These are phyloP conservation scores for Vimba vimba DNA, from an alignment of 2,113 vertebrate species.

Conservation along the genomic window DNA sequence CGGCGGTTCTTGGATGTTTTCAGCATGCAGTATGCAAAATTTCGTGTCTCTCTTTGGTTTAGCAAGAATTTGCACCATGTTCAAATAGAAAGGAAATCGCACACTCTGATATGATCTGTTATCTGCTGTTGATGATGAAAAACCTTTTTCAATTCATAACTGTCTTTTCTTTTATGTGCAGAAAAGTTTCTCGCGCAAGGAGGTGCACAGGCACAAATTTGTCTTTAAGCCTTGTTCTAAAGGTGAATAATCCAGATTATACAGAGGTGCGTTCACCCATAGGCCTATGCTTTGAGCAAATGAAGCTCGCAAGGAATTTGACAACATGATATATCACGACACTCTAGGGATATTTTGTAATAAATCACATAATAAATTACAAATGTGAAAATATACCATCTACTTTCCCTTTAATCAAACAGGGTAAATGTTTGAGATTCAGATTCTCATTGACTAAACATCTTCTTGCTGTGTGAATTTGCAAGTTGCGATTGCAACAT, in stretches of 20 bases:
- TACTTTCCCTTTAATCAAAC: not conserved
- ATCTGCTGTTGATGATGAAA: conserved; percentile 43
- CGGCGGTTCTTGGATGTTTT: not conserved
- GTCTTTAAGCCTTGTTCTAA: not conserved
- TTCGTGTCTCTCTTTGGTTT: not conserved
- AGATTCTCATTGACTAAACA: not conserved
- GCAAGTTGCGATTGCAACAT: not conserved
- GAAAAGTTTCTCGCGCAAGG: not conserved
- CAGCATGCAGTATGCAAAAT: not conserved
- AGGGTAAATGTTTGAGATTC: not conserved
- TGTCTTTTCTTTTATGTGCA: not conserved
- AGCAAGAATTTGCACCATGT: not conserved
- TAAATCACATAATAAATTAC: not conserved
- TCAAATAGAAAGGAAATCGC: conserved; percentile 28
- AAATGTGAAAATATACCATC: not conserved
- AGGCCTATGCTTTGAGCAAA: too few relatives aligned
- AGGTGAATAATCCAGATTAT: not conserved
- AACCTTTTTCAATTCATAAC: conserved; percentile 13
- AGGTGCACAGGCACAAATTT: not conserved
- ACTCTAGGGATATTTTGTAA: not conserved
- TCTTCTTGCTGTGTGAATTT: not conserved
- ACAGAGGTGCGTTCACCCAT: not conserved
- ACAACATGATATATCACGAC: not conserved
- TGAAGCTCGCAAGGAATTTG: not conserved
- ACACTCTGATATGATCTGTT: conserved; percentile 31